Percentiles rank a stretch among this genome's conserved stretches.
phyloP scores from a whole-genome alignment of 1,140 invertebrate species.

The Hestina assimilis region DNA sequence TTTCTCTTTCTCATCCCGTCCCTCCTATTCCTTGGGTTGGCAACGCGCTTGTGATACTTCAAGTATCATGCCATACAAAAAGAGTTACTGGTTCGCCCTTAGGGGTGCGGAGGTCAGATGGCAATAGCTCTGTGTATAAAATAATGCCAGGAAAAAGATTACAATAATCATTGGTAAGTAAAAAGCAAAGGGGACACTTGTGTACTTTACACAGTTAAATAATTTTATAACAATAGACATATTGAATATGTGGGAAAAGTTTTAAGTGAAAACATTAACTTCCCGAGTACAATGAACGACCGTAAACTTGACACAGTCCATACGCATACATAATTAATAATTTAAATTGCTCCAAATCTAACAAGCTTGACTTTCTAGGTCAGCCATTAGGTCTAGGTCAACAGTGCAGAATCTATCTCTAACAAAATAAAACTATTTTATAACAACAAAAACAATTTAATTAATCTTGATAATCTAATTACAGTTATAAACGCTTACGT shows the following conservation, averaged over 20 bases:
- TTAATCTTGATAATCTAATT: too few species aligned
- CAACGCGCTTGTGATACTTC: too few species aligned
- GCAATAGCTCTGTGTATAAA: too few species aligned
- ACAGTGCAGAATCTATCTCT: neutral
- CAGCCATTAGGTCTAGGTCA: neutral
- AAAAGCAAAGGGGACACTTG: neutral
- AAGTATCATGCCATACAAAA: too few species aligned
- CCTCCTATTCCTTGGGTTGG: too few species aligned
- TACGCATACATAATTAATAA: slow-evolving; percentile 22
- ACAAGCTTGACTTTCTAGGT: slow-evolving; percentile 7
- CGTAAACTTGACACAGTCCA: slow-evolving; percentile 45
- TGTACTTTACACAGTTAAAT: neutral
- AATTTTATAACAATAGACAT: neutral
- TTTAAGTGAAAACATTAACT: slow-evolving; percentile 6
- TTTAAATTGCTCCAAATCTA: slow-evolving; percentile 4
- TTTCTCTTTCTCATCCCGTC: too few species aligned
- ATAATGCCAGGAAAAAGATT: too few species aligned
- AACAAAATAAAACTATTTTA: neutral
- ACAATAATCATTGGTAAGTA: too few species aligned
- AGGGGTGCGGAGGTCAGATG: too few species aligned
- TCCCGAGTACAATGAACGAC: slow-evolving; percentile 35
- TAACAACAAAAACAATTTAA: too few species aligned
- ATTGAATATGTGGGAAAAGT: neutral
- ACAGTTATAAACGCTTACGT: too few species aligned
- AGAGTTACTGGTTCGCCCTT: too few species aligned